A percentile compares a stretch with the other conserved stretches of the same genome.
These are phyloP conservation scores for Luehdorfia chinensis DNA, from an alignment of 1,140 invertebrate species.

Conservation along the genomic window DNA sequence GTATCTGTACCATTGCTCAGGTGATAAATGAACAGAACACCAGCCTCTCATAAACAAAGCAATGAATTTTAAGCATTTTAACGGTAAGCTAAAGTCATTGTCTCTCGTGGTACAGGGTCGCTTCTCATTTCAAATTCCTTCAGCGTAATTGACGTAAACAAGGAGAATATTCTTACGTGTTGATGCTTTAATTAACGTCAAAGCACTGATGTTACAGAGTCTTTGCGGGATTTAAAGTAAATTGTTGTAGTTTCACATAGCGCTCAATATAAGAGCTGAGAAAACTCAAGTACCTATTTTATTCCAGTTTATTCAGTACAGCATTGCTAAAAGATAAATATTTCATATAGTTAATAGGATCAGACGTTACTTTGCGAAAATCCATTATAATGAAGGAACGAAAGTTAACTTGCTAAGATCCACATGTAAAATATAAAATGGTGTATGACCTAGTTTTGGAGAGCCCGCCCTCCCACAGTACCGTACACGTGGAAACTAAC, in stretches of 20 bases:
- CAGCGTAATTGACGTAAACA: constrained; percentile 33
- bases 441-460: too few species aligned
- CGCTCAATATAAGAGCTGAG: neutral
- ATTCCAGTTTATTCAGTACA: too few species aligned
- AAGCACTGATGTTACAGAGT: constrained; percentile 13
- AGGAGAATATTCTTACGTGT: constrained; percentile 30
- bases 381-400: too few species aligned
- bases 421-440: too few species aligned
- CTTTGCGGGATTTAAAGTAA: constrained; percentile 16
- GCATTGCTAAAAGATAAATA: too few species aligned
- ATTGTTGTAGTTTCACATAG: constrained; percentile 14
- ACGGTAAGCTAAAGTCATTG: neutral
- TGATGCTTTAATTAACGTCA: constrained; percentile 35
- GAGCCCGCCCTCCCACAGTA: too few species aligned
- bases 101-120: constrained; percentile 9
- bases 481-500: too few species aligned
- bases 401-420: too few species aligned
- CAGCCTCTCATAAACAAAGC: neutral
- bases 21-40: neutral
- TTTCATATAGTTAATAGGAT: too few species aligned
- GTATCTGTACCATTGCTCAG: constrained; percentile 6
- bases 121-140: constrained; percentile 28
- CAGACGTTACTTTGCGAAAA: too few species aligned
- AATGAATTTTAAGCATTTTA: constrained; percentile 15
- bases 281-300: constrained; percentile 4